These are phyloP conservation scores for Kryptolebias ocellatus DNA, from an alignment of 2,797 vertebrate species.

Conservation along the genomic window DNA sequence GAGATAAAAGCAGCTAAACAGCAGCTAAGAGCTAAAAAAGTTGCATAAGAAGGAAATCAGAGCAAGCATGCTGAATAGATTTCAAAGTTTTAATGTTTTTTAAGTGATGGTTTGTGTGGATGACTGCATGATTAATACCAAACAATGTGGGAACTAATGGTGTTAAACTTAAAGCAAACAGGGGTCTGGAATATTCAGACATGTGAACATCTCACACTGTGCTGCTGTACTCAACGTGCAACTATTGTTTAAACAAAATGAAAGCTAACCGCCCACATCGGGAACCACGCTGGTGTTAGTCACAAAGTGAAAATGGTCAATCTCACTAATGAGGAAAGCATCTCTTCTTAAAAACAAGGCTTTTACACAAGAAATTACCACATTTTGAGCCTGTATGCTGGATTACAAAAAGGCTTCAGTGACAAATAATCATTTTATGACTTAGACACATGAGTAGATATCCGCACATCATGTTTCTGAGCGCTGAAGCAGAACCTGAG, in stretches of 20 bases:
- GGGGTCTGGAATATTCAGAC: neutral
- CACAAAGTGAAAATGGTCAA: constrained; percentile 10
- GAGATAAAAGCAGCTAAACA: no score
- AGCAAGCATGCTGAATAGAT: no score
- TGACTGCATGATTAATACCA: constrained; percentile 9
- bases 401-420: neutral
- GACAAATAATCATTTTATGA: constrained; percentile 3
- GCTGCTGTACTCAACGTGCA: constrained; percentile 24
- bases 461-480: neutral
- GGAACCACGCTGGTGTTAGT: constrained; percentile 11
- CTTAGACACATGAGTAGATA: neutral
- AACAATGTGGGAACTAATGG: constrained; percentile 10
- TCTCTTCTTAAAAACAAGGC: constrained; percentile 10
- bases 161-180: constrained; percentile 18
- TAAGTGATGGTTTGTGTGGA: neutral
- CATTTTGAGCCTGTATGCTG: no score
- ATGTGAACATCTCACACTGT: constrained; percentile 21
- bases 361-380: no score
- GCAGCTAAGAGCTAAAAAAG: no score
- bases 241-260: constrained; percentile 21
- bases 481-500: neutral
- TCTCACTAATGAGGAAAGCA: constrained; percentile 34
- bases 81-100: no score
- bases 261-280: constrained; percentile 5
- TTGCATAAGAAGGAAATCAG: no score